Percentiles rank a stretch among this genome's conserved stretches.
phyloP scores from a whole-genome alignment of 2,113 vertebrate genomes.

The Seriola quinqueradiata region DNA sequence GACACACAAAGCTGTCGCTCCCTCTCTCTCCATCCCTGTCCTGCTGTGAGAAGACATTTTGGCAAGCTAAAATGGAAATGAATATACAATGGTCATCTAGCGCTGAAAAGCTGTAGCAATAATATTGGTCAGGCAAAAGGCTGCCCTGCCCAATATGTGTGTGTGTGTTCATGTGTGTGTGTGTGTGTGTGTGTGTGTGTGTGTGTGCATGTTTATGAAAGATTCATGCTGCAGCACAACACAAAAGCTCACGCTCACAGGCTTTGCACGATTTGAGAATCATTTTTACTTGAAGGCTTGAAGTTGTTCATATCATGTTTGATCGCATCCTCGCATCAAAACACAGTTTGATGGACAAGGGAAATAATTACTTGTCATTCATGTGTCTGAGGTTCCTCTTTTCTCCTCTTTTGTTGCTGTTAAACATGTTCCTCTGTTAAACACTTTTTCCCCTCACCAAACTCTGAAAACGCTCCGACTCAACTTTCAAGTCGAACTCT shows the following conservation, averaged over 20 bases:
- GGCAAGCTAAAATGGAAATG: conserved; percentile 80
- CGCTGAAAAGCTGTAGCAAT: conserved; percentile 70
- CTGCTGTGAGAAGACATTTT: conserved; percentile 82
- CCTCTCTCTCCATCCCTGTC: conserved; percentile 57
- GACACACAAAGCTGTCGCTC: conserved; percentile 69
- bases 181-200: conserved; percentile 17
- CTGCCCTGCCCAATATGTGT: conserved; percentile 39
- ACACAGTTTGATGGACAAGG: conserved; percentile 85
- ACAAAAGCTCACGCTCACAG: conserved; percentile 57
- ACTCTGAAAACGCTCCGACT: conserved; percentile 46
- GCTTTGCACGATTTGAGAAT: conserved; percentile 65
- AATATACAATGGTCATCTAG: conserved; percentile 78
- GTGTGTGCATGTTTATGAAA: conserved; percentile 55
- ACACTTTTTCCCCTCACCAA: conserved; percentile 66
- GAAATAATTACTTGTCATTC: conserved; percentile 89
- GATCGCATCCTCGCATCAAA: conserved; percentile 85
- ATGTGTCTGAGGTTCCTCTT: conserved; percentile 79
- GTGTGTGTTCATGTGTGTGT: conserved; percentile 18
- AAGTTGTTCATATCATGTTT: conserved; percentile 86
- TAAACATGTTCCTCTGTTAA: conserved; percentile 79
- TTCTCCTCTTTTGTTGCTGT: conserved; percentile 77
- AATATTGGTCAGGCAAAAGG: conserved; percentile 58
- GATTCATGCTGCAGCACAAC: conserved; percentile 54
- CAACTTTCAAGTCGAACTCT: conserved; percentile 62
- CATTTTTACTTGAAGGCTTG: conserved; percentile 81